Conservation (phyloP, 2,888 invertebrate genomes). For the Pristionchus mayeri region DNA sequence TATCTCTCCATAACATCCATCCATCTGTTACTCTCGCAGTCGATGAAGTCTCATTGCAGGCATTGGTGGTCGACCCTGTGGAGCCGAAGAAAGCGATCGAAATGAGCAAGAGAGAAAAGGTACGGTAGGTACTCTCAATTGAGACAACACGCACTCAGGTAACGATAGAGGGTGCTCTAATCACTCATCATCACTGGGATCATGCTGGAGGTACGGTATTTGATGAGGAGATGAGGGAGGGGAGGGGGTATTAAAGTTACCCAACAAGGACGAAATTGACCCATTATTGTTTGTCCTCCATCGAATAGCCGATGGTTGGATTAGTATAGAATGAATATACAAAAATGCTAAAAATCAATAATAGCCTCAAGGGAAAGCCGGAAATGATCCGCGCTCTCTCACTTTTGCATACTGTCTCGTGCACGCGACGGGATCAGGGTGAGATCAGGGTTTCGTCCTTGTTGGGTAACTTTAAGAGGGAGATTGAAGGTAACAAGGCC, state of each 20-base stretch:
- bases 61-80: slow-evolving; percentile 67
- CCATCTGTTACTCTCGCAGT: not conserved
- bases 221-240: not conserved
- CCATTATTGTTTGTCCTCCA: no score
- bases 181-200: slow-evolving; percentile 75
- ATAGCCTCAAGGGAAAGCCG: no score
- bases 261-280: no score
- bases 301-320: no score
- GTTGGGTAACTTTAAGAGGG: not conserved
- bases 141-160: slow-evolving; percentile 49
- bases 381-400: no score
- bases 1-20: not conserved
- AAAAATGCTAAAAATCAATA: no score
- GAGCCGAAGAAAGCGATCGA: slow-evolving; percentile 62
- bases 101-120: slow-evolving; percentile 55
- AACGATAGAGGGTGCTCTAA: slow-evolving; percentile 63
- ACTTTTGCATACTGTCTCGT: no score
- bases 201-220: slow-evolving; percentile 63
- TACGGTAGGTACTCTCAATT: slow-evolving; percentile 42
- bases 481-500: slow-evolving; percentile 32
- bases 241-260: no score
- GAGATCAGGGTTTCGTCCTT: no score
- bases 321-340: no score
- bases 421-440: no score
- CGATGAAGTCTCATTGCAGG: slow-evolving; percentile 8